These are phyloP conservation scores for Hepsetus odoe DNA, from an alignment of 2,113 vertebrate species.

Conservation along the genomic window DNA sequence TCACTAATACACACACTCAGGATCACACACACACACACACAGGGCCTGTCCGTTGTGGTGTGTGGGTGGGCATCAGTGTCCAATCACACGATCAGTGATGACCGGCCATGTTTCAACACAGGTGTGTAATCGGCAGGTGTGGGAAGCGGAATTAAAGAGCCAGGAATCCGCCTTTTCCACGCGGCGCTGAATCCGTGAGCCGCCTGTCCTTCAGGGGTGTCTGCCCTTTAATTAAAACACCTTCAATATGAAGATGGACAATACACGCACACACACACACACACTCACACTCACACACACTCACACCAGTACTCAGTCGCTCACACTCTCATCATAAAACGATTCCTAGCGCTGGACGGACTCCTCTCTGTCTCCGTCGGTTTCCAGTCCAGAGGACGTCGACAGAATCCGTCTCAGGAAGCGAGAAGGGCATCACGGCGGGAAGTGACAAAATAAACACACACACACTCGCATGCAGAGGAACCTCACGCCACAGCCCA, in stretches of 20 bases:
- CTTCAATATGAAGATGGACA: conserved; percentile 99
- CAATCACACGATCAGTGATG: conserved; percentile 14
- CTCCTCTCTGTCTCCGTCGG: neutral
- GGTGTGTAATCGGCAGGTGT: neutral
- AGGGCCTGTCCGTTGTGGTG: conserved; percentile 58
- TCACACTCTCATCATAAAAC: conserved; percentile 68
- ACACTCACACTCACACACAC: conserved; percentile 63
- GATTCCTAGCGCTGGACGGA: conserved; percentile 62
- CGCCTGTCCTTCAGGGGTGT: conserved; percentile 60
- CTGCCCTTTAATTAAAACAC: conserved; percentile 84
- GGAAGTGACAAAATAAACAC: conserved; percentile 61
- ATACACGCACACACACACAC: conserved; percentile 70
- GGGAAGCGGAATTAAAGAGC: conserved; percentile 35
- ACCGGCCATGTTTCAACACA: conserved; percentile 17
- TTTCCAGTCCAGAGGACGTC: conserved; percentile 23
- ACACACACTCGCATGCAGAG: conserved; percentile 74
- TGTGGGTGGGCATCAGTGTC: neutral
- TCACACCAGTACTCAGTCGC: conserved; percentile 69
- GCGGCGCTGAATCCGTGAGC: conserved; percentile 60
- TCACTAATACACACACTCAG: conserved; percentile 59
- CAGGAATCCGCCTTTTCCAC: conserved; percentile 61
- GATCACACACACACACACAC: conserved; percentile 50
- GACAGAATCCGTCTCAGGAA: conserved; percentile 59
- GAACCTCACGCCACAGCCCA: conserved; percentile 60
- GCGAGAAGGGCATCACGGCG: conserved; percentile 66